Conservation (phyloP, 1,140 invertebrate genomes). For the Camponotus pennsylvanicus region DNA sequence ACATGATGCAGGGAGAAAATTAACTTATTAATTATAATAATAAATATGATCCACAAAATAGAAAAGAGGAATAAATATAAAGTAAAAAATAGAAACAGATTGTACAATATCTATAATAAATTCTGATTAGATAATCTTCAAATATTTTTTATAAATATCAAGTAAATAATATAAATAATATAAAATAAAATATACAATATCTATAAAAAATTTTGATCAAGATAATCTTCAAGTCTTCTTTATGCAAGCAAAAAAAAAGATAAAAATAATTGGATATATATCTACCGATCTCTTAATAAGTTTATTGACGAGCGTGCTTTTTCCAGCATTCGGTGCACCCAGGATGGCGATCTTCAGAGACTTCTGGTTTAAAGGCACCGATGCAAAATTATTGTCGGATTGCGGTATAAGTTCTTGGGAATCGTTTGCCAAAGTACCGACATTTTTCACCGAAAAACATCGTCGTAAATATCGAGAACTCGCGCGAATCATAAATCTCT, state of each 20-base stretch:
- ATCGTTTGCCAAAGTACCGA: background rate
- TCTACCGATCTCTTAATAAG: conserved; percentile 92
- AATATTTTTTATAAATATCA: background rate
- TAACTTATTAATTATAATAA: background rate
- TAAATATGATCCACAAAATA: background rate
- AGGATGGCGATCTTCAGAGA: conserved; percentile 95
- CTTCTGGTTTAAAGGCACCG: conserved; percentile 58
- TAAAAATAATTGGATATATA: conserved; percentile 29
- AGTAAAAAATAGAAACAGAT: background rate
- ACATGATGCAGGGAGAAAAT: background rate
- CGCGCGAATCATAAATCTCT: background rate
- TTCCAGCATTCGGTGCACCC: conserved; percentile 96
- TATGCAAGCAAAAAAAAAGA: conserved; percentile 29
- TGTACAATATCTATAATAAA: background rate
- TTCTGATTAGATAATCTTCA: background rate
- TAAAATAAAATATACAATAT: background rate
- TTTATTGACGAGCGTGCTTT: conserved; percentile 97
- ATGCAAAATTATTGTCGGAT: background rate
- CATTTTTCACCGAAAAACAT: background rate
- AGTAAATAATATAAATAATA: conserved; percentile 4
- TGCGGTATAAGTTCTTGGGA: background rate
- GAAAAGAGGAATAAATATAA: conserved; percentile 20
- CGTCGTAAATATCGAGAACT: conserved; percentile 13
- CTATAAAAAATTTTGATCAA: background rate
- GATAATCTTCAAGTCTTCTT: background rate